A percentile compares a stretch with the other conserved stretches of the same genome.
phyloP scores from a whole-genome alignment of 2,888 invertebrate genomes.

The Caenorhabditis wallacei region DNA sequence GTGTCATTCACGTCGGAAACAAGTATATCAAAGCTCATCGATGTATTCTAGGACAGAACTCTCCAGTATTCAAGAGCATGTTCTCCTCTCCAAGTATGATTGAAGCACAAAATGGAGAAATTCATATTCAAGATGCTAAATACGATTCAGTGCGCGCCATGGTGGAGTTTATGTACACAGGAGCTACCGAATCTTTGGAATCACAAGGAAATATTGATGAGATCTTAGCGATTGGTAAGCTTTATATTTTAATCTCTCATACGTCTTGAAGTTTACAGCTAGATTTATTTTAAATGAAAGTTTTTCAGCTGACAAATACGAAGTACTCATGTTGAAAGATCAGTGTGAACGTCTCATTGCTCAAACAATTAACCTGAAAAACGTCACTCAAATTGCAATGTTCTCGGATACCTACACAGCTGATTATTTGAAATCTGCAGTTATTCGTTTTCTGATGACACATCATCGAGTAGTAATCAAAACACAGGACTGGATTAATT shows the following conservation, averaged over 20 bases:
- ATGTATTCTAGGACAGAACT: conserved; percentile 80
- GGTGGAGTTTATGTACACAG: conserved; percentile 82
- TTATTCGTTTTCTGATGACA: conserved; percentile 72
- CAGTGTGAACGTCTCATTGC: conserved; percentile 78
- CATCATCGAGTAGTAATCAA: conserved; percentile 76
- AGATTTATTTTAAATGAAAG: too few species aligned
- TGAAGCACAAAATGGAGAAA: conserved; percentile 80
- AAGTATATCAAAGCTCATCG: conserved; percentile 78
- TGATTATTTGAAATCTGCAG: conserved; percentile 69
- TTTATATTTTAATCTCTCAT: too few species aligned
- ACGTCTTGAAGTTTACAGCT: too few species aligned
- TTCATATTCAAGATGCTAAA: conserved; percentile 79
- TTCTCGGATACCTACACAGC: conserved; percentile 79
- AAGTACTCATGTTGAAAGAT: conserved; percentile 78
- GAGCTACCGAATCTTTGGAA: conserved; percentile 69
- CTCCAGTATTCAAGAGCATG: conserved; percentile 80
- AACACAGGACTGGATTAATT: conserved; percentile 75
- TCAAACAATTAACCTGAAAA: conserved; percentile 70
- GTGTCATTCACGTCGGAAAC: conserved; percentile 78
- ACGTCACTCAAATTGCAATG: conserved; percentile 70
- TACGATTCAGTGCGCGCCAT: conserved; percentile 79
- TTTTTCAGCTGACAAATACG: conserved; percentile 80
- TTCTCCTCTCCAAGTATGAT: conserved; percentile 77
- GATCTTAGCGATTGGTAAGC: conserved; percentile 74
- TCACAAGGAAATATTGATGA: conserved; percentile 74